Evolutionary conservation across 2,888 invertebrate genomes (phyloP).

Genomic region (Apeira syringaria): DNA sequence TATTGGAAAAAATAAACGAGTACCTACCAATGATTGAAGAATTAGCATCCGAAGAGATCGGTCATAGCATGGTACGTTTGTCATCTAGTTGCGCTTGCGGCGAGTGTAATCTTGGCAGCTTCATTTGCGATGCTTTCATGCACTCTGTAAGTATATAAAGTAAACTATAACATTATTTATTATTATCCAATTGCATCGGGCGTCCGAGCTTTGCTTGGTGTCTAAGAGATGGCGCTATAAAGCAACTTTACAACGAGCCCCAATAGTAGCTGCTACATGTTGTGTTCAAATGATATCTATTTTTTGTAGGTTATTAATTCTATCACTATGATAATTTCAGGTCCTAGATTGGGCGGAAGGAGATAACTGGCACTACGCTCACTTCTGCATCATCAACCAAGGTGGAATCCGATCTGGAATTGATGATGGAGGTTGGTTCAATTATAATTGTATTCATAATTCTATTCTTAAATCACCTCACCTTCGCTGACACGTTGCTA

Average conservation of each 20-base stretch:
- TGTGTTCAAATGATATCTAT: too few relatives aligned
- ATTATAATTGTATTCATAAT: too few relatives aligned
- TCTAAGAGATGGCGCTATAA: too few relatives aligned
- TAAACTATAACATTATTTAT: too few relatives aligned
- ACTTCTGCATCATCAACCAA: slow-evolving; percentile 86
- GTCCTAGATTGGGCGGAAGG: slow-evolving; percentile 68
- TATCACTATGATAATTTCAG: slow-evolving; percentile 48
- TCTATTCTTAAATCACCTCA: too few relatives aligned
- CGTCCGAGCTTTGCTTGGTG: too few relatives aligned
- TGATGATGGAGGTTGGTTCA: slow-evolving; percentile 33
- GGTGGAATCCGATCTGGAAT: slow-evolving; percentile 88
- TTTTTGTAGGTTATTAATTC: too few relatives aligned
- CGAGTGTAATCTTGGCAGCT: slow-evolving; percentile 90
- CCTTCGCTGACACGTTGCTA: too few relatives aligned
- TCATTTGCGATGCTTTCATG: slow-evolving; percentile 88
- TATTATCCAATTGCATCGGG: too few relatives aligned
- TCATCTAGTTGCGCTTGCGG: slow-evolving; percentile 77
- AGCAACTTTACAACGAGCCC: too few relatives aligned
- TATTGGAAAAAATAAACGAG: slow-evolving; percentile 82
- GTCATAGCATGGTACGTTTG: slow-evolving; percentile 82
- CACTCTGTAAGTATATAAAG: slow-evolving; percentile 80
- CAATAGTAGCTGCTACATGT: too few relatives aligned
- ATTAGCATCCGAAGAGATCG: slow-evolving; percentile 81
- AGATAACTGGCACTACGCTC: slow-evolving; percentile 86
- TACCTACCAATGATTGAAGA: slow-evolving; percentile 84